A percentile compares a stretch with the other conserved stretches of the same genome.
phyloP scores from a whole-genome alignment of 2,888 invertebrate species.

The Leistus spinibarbis region DNA sequence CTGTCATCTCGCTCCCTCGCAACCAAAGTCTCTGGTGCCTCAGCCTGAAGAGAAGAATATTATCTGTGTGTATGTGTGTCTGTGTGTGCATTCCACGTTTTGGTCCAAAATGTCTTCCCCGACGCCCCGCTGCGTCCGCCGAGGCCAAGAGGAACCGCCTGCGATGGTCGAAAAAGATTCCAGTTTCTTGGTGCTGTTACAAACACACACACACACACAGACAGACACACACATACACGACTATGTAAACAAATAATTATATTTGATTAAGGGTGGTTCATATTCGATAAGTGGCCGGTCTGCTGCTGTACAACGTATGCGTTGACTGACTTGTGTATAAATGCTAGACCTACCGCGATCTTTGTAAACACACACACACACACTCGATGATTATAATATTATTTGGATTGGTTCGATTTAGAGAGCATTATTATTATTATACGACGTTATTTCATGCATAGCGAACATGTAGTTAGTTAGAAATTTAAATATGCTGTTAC shows the following conservation, averaged over 20 bases:
- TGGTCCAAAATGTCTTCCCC: not conserved
- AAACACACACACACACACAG: not conserved
- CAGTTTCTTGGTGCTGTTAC: not conserved
- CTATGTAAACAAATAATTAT: slow-evolving; percentile 53
- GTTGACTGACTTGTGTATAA: no score
- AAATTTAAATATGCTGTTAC: no score
- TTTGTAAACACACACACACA: not conserved
- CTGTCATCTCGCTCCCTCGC: slow-evolving; percentile 50
- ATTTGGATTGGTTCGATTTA: no score
- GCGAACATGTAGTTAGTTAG: no score
- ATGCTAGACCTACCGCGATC: slow-evolving; percentile 6
- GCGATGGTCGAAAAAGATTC: not conserved
- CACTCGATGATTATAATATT: no score
- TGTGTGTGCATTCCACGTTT: not conserved
- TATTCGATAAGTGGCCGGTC: slow-evolving; percentile 23
- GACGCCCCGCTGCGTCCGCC: not conserved
- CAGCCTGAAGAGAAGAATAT: not conserved
- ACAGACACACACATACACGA: not conserved
- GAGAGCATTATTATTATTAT: not conserved
- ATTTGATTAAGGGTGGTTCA: slow-evolving; percentile 33
- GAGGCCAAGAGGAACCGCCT: not conserved
- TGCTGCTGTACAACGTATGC: not conserved
- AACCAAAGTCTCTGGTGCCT: not conserved
- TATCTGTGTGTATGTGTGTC: not conserved
- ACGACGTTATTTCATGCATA: no score